These are phyloP conservation scores for Tetragnatha montana DNA, from an alignment of 2,888 invertebrate genomes.

Conservation along the genomic window DNA sequence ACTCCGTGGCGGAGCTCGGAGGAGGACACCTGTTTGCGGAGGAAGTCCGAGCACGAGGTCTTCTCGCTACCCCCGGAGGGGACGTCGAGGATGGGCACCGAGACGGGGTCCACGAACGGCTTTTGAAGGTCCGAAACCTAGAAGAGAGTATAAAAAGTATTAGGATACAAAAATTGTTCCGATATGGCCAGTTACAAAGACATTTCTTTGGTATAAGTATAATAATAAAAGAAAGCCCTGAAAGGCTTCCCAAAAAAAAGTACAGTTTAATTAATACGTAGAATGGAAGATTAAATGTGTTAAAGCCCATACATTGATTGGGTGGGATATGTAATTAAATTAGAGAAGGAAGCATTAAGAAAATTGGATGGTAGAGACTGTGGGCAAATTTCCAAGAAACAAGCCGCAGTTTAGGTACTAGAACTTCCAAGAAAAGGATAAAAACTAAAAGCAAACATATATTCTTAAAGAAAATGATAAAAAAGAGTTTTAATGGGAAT, in stretches of 20 bases:
- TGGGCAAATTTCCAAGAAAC: too few species aligned
- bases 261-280: background rate
- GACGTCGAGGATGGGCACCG: conserved; percentile 54
- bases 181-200: background rate
- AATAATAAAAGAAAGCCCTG: background rate
- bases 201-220: too few species aligned
- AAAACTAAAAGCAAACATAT: too few species aligned
- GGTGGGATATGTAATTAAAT: too few species aligned
- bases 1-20: conserved; percentile 83
- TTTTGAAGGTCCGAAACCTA: conserved; percentile 64
- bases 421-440: too few species aligned
- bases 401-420: too few species aligned
- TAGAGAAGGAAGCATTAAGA: too few species aligned
- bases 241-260: background rate
- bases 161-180: background rate
- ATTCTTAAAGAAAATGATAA: too few species aligned
- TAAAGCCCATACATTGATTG: too few species aligned
- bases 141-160: background rate
- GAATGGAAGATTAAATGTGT: too few species aligned
- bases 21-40: conserved; percentile 81
- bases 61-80: background rate
- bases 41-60: conserved; percentile 75
- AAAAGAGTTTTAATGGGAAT: too few species aligned
- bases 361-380: too few species aligned
- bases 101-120: conserved; percentile 62